Conservation (phyloP, 2,888 invertebrate species). For the Tortrix viridana region DNA sequence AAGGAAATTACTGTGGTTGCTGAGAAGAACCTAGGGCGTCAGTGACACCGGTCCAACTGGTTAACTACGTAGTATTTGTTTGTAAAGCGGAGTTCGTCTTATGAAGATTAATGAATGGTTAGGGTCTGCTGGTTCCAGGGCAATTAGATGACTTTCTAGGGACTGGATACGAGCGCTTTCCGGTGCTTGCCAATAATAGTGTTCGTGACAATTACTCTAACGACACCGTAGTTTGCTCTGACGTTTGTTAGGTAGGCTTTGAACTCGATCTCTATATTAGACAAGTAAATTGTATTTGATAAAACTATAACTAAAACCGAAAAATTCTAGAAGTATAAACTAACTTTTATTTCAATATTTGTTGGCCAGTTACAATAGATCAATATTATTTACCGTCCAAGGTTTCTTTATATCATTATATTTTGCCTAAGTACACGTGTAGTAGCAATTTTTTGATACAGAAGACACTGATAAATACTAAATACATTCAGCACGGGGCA, state of each 20-base stretch:
- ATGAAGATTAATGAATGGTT: constrained; percentile 63
- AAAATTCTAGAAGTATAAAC: too few relatives aligned
- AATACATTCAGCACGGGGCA: too few relatives aligned
- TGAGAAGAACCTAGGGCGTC: constrained; percentile 52
- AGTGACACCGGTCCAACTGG: constrained; percentile 58
- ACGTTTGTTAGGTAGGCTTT: neutral
- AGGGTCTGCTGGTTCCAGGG: constrained; percentile 54
- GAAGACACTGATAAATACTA: too few relatives aligned
- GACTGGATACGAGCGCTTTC: constrained; percentile 29
- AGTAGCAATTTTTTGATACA: too few relatives aligned
- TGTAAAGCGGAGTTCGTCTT: constrained; percentile 53
- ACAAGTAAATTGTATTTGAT: too few relatives aligned
- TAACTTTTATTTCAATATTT: too few relatives aligned
- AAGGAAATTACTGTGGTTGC: constrained; percentile 44
- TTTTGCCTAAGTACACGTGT: too few relatives aligned
- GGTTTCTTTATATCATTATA: too few relatives aligned
- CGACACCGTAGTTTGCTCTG: constrained; percentile 1
- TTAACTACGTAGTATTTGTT: constrained; percentile 60
- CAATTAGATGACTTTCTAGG: constrained; percentile 44
- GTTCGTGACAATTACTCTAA: neutral
- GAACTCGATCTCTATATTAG: too few relatives aligned
- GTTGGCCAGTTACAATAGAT: too few relatives aligned
- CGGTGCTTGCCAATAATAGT: constrained; percentile 14
- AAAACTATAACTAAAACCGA: too few relatives aligned
- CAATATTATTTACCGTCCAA: too few relatives aligned